phyloP scores from a whole-genome alignment of 2,113 vertebrate species.

The Phrynosoma blainvillii region DNA sequence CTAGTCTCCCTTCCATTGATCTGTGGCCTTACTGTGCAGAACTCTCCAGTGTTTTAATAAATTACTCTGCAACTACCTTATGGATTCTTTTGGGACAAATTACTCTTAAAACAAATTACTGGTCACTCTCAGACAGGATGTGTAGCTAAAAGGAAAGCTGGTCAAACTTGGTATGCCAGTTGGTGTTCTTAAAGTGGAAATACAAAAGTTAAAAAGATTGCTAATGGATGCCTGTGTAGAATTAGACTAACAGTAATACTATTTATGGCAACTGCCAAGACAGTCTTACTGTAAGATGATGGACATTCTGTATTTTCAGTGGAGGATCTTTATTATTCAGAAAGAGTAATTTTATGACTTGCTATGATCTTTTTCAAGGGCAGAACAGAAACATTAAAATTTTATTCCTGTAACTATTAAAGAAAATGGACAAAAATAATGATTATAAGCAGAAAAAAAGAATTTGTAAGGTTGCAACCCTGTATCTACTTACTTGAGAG shows the following conservation, averaged over 20 bases:
- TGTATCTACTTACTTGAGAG: no score
- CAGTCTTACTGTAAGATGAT: slow-evolving; percentile 16
- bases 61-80: not conserved
- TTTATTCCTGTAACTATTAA: not conserved
- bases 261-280: slow-evolving; percentile 17
- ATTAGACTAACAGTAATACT: slow-evolving; percentile 35
- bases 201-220: slow-evolving; percentile 36
- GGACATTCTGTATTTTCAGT: not conserved
- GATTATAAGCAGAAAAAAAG: slow-evolving; percentile 28
- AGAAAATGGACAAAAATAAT: slow-evolving; percentile 30
- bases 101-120: not conserved
- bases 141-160: not conserved
- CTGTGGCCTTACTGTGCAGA: not conserved
- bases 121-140: not conserved
- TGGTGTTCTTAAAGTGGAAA: slow-evolving; percentile 24
- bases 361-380: not conserved
- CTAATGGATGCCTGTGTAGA: slow-evolving; percentile 25
- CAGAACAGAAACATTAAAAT: not conserved
- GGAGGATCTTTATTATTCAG: slow-evolving; percentile 35
- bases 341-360: slow-evolving; percentile 23
- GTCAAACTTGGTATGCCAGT: slow-evolving; percentile 1
- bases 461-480: no score
- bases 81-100: not conserved
- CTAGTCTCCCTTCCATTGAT: not conserved
- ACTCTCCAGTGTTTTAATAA: not conserved